Evolutionary conservation across 1,140 invertebrate genomes (phyloP).

Genomic region (Bicyclus anynana): DNA sequence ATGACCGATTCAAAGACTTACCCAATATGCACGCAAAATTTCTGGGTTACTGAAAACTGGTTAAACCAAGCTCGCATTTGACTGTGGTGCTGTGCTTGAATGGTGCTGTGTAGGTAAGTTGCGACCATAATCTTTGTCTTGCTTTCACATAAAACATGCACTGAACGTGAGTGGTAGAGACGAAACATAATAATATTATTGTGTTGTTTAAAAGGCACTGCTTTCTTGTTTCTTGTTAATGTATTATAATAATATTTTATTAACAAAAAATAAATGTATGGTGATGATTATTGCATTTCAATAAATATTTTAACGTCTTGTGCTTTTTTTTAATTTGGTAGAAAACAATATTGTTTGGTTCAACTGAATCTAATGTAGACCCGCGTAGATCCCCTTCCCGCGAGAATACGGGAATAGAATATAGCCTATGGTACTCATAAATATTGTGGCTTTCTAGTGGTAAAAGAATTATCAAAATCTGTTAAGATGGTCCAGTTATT

Average conservation of each 20-base stretch:
- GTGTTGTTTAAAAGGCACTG: conserved; percentile 10
- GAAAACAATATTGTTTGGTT: not conserved
- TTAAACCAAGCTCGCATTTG: too few species aligned
- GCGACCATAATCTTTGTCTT: conserved; percentile 33
- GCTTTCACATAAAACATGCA: conserved; percentile 16
- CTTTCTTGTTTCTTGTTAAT: conserved; percentile 13
- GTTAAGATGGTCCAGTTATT: too few species aligned
- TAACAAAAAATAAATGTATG: conserved; percentile 15
- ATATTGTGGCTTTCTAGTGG: too few species aligned
- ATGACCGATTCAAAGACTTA: too few species aligned
- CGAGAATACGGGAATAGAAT: too few species aligned
- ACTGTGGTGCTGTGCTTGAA: not conserved
- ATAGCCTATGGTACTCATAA: too few species aligned
- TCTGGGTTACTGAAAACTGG: too few species aligned
- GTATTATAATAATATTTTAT: conserved; percentile 14
- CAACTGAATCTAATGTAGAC: too few species aligned
- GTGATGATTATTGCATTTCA: conserved; percentile 11
- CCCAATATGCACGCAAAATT: too few species aligned
- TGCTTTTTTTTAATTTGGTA: not conserved
- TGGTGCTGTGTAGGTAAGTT: not conserved
- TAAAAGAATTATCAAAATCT: too few species aligned
- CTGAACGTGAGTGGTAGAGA: conserved; percentile 5
- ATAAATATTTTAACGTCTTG: conserved; percentile 15
- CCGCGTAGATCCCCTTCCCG: too few species aligned
- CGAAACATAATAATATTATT: not conserved